phyloP scores from a whole-genome alignment of 2,888 invertebrate genomes.

The Idaea biselata region DNA sequence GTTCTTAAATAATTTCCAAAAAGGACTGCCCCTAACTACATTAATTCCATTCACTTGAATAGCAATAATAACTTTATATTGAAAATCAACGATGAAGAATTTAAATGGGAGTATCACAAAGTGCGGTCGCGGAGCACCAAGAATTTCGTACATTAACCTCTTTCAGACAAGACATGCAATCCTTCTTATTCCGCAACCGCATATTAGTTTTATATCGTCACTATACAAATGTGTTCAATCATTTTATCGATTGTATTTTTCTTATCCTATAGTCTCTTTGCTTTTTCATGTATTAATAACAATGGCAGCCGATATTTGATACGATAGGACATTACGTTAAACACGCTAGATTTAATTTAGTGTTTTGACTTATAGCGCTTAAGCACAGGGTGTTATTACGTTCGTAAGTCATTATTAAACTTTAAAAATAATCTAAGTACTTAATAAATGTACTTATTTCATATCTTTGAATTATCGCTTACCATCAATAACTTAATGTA shows the following conservation, averaged over 20 bases:
- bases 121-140: too few species aligned
- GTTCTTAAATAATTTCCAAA: not conserved
- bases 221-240: not conserved
- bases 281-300: not conserved
- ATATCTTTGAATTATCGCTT: slow-evolving; percentile 31
- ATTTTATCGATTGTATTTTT: not conserved
- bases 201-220: too few species aligned
- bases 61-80: too few species aligned
- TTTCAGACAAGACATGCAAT: too few species aligned
- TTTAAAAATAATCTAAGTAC: slow-evolving; percentile 32
- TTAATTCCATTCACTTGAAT: too few species aligned
- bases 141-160: too few species aligned
- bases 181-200: too few species aligned
- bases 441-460: slow-evolving; percentile 20
- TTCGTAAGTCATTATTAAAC: slow-evolving; percentile 37
- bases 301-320: not conserved
- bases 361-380: slow-evolving; percentile 49
- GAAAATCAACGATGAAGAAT: too few species aligned
- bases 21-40: too few species aligned
- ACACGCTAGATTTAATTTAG: slow-evolving; percentile 39
- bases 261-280: not conserved
- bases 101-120: too few species aligned
- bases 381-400: slow-evolving; percentile 55
- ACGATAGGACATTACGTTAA: slow-evolving; percentile 17
- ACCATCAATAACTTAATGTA: slow-evolving; percentile 33